Evolutionary conservation across 2,113 vertebrate species (phyloP).

Genomic region (Raphicerus campestris): DNA sequence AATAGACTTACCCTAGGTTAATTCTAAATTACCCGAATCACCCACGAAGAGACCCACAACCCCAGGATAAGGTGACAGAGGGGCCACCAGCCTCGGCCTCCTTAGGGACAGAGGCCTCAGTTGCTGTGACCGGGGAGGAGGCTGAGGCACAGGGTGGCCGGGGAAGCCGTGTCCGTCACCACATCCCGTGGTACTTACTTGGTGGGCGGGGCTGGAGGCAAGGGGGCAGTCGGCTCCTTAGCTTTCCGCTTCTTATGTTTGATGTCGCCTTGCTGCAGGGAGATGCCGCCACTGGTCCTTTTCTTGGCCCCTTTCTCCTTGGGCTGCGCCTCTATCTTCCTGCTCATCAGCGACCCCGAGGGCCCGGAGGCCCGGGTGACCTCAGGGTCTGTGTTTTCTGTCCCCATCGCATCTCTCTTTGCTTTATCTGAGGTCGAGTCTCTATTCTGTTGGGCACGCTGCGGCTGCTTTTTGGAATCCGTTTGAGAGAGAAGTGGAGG

Average conservation of each 20-base stretch:
- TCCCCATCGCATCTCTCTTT: not conserved
- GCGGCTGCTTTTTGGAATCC: constrained; percentile 3
- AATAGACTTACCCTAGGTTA: not conserved
- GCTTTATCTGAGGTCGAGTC: not conserved
- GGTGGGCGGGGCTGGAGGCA: constrained; percentile 17
- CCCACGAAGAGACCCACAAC: no score
- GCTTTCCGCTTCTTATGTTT: constrained; percentile 80
- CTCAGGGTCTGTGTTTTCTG: fast-evolving
- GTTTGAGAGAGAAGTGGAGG: fast-evolving
- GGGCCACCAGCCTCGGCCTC: fast-evolving
- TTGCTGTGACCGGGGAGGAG: fast-evolving
- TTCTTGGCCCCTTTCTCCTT: constrained; percentile 32
- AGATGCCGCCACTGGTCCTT: not conserved
- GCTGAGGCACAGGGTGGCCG: not conserved
- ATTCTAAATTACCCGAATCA: not conserved
- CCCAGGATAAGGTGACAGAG: fast-evolving
- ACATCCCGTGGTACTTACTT: constrained; percentile 78
- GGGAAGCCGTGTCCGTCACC: fast-evolving
- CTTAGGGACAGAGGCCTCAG: not conserved
- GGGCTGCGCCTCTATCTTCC: not conserved
- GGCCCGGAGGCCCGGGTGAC: fast-evolving
- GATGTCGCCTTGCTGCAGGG: constrained; percentile 13
- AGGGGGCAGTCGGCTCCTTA: not conserved
- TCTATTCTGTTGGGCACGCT: not conserved
- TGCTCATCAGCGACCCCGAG: not conserved